phyloP scores from a whole-genome alignment of 2,113 vertebrate species.

The Barnardius zonarius region DNA sequence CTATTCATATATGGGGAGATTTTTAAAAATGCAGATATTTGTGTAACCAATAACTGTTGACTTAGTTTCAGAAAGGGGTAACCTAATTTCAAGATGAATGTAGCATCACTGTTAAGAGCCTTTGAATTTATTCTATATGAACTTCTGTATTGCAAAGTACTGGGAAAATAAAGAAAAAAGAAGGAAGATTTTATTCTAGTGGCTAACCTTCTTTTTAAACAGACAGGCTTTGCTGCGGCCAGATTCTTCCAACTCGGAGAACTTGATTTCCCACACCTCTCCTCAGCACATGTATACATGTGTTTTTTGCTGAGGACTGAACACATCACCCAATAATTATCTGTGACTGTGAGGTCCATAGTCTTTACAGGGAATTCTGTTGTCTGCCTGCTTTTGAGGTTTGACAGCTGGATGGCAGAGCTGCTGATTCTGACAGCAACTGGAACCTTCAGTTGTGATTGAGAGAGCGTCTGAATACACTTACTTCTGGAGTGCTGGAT shows the following conservation, averaged over 20 bases:
- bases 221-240: not conserved
- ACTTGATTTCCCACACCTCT: not conserved
- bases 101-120: fast-evolving
- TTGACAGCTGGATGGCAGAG: not conserved
- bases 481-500: not conserved
- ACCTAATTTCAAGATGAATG: not conserved
- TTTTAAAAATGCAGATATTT: not conserved
- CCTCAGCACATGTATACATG: not conserved
- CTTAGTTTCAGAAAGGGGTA: not conserved
- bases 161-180: not conserved
- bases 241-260: not conserved
- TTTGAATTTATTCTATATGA: not conserved
- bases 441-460: not conserved
- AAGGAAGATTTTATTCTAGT: not conserved
- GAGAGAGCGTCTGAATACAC: not conserved
- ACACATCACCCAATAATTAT: not conserved
- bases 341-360: not conserved
- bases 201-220: not conserved
- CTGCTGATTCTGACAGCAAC: not conserved
- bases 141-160: not conserved
- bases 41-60: not conserved
- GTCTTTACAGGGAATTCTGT: not conserved
- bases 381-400: not conserved
- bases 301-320: not conserved
- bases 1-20: not conserved